A percentile compares a stretch with the other conserved stretches of the same genome.
These are phyloP conservation scores for Rachycentron canadum DNA, from an alignment of 2,797 vertebrate species.

Conservation along the genomic window DNA sequence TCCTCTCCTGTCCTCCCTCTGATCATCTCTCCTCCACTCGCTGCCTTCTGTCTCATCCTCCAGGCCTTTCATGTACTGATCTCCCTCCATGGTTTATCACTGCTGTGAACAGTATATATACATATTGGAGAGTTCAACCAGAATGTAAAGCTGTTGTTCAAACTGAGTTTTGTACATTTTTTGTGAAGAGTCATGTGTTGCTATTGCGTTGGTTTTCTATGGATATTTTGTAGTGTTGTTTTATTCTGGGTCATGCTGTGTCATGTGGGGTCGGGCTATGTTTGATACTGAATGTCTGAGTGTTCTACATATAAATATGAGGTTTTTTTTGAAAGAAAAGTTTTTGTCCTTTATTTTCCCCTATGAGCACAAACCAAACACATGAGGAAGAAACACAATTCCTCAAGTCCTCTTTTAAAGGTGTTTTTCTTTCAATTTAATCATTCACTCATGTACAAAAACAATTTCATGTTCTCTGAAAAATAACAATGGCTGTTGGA, in stretches of 20 bases:
- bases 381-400: constrained; percentile 12
- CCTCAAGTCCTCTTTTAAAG: constrained; percentile 51
- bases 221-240: constrained; percentile 79
- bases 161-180: constrained; percentile 81
- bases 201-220: constrained; percentile 79
- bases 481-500: constrained; percentile 87
- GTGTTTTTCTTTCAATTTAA: constrained; percentile 70
- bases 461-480: constrained; percentile 85
- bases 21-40: constrained; percentile 35
- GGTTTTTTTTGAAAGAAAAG: constrained; percentile 61
- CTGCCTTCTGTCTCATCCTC: constrained; percentile 61
- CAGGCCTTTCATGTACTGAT: constrained; percentile 55
- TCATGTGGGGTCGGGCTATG: constrained; percentile 68
- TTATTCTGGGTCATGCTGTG: constrained; percentile 71
- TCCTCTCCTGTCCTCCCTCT: constrained; percentile 3
- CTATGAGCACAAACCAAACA: constrained; percentile 22
- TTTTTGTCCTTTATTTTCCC: constrained; percentile 37
- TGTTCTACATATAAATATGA: constrained; percentile 71
- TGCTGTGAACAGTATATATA: constrained; percentile 62
- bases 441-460: constrained; percentile 85
- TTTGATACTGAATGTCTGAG: constrained; percentile 80
- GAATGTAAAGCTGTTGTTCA: constrained; percentile 81
- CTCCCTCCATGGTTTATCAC: constrained; percentile 44
- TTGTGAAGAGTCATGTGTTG: constrained; percentile 74
- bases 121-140: constrained; percentile 60